Percentiles rank a stretch among this genome's conserved stretches.
Conservation (phyloP, 2,113 vertebrate species). For the Channa argus region DNA sequence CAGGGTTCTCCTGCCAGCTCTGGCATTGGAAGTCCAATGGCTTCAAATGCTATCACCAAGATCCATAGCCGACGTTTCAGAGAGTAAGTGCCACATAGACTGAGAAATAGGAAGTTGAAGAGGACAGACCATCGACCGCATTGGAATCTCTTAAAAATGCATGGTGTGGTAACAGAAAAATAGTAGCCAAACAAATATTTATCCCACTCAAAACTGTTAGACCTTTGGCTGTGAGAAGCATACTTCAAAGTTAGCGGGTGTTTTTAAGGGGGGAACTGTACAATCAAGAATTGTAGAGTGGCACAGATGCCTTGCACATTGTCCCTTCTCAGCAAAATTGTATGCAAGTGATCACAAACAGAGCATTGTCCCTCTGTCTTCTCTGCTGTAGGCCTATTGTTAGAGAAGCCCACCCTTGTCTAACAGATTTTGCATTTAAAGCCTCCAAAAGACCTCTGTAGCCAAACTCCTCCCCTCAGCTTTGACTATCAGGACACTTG, state of each 20-base stretch:
- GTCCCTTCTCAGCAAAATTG: constrained; percentile 64
- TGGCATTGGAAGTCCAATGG: constrained; percentile 98
- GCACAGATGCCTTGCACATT: constrained; percentile 58
- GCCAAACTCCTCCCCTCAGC: constrained; percentile 56
- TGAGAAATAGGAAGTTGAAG: neutral
- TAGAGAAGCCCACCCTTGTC: constrained; percentile 51
- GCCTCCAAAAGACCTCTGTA: constrained; percentile 53
- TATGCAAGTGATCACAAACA: constrained; percentile 69
- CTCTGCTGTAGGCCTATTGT: constrained; percentile 75
- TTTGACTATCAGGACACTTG: constrained; percentile 22
- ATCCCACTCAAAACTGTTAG: constrained; percentile 55
- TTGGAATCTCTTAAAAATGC: constrained; percentile 43
- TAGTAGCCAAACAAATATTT: constrained; percentile 48
- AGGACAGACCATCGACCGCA: neutral
- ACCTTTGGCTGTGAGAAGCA: constrained; percentile 30
- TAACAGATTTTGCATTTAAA: constrained; percentile 72
- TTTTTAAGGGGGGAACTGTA: constrained; percentile 63
- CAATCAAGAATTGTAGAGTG: constrained; percentile 77
- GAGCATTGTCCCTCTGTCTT: constrained; percentile 71
- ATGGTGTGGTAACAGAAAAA: constrained; percentile 34
- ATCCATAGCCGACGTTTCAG: constrained; percentile 98
- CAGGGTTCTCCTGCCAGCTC: constrained; percentile 97
- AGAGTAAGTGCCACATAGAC: constrained; percentile 87
- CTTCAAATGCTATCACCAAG: constrained; percentile 95
- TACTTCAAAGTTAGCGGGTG: constrained; percentile 42